A percentile compares a stretch with the other conserved stretches of the same genome.
Evolutionary conservation across 2,888 invertebrate species (phyloP).

Genomic region (Macroteleia sp.): DNA sequence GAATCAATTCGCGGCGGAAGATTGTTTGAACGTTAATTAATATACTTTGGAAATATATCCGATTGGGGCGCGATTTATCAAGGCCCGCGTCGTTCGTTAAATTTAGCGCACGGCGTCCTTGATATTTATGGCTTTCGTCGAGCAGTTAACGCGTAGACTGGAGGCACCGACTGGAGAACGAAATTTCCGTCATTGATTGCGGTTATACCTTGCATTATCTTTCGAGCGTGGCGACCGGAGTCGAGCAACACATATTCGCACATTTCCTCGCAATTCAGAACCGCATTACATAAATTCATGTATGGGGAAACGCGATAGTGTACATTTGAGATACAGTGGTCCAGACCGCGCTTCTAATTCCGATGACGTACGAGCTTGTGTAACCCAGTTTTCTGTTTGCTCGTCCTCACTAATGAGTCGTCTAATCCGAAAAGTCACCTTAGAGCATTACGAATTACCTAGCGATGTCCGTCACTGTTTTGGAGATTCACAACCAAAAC

Average conservation of each 20-base stretch:
- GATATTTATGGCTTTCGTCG: conserved; percentile 60
- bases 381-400: conserved; percentile 82
- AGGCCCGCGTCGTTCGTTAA: conserved; percentile 38
- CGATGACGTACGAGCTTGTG: conserved; percentile 81
- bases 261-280: conserved; percentile 78
- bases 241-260: conserved; percentile 73
- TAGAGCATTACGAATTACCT: conserved; percentile 59
- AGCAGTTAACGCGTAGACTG: conserved; percentile 32
- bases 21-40: conserved; percentile 52
- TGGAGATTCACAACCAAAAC: too few species aligned
- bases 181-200: conserved; percentile 78
- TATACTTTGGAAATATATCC: conserved; percentile 56
- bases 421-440: conserved; percentile 71
- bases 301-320: conserved; percentile 72
- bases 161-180: conserved; percentile 54
- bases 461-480: conserved; percentile 41
- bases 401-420: conserved; percentile 79
- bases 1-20: conserved; percentile 45
- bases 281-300: conserved; percentile 81
- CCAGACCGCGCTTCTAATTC: conserved; percentile 80
- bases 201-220: conserved; percentile 74
- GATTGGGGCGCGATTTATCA: conserved; percentile 53
- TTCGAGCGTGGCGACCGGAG: conserved; percentile 56
- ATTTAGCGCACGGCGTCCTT: conserved; percentile 40
- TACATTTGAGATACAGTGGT: conserved; percentile 79